Evolutionary conservation across 2,888 invertebrate genomes (phyloP).

Genomic region (Scaptomyza cyrtandrae): DNA sequence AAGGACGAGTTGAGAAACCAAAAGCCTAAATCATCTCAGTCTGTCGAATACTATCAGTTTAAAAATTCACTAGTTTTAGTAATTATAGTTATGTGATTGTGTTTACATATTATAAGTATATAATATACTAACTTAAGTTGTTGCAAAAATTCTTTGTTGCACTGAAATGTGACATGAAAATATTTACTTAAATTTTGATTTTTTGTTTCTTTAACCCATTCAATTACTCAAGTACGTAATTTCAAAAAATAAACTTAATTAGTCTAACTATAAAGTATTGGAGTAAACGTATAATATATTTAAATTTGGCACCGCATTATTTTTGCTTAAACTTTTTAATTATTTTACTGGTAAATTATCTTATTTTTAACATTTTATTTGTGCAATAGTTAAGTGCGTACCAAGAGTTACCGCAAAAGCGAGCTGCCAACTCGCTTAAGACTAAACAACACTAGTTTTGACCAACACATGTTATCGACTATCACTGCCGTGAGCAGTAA

Average conservation of each 20-base stretch:
- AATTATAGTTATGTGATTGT: background rate
- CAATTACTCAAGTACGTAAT: background rate
- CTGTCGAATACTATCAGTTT: background rate
- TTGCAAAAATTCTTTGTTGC: background rate
- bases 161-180: background rate
- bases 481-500: constrained; percentile 37
- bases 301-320: too few relatives aligned
- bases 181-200: background rate
- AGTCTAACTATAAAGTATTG: background rate
- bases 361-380: background rate
- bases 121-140: background rate
- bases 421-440: constrained; percentile 31
- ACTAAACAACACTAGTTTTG: background rate
- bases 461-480: constrained; percentile 10
- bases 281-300: background rate
- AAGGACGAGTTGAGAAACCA: constrained; percentile 76
- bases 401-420: background rate
- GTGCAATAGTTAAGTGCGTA: background rate
- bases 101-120: constrained; percentile 10
- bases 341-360: background rate
- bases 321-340: background rate
- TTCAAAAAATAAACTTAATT: background rate
- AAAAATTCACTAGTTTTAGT: constrained; percentile 8
- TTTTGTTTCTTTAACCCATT: background rate
- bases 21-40: constrained; percentile 20